These are phyloP conservation scores for Pituophis catenifer DNA, from an alignment of 2,113 vertebrate species.

Conservation along the genomic window DNA sequence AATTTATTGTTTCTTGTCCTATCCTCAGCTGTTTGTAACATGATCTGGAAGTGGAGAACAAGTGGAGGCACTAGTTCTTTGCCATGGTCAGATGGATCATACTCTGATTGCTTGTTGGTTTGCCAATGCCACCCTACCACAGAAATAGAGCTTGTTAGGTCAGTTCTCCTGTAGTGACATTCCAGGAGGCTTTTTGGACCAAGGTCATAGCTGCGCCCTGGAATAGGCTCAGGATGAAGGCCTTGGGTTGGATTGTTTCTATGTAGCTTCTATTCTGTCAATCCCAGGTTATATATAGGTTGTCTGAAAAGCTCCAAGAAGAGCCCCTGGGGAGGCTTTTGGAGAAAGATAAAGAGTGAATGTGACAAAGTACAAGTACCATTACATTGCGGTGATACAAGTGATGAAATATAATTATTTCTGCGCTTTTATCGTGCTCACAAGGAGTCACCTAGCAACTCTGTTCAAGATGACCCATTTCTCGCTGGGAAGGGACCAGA, in stretches of 20 bases:
- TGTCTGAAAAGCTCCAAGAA: background rate
- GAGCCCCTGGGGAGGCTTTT: background rate
- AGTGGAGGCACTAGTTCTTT: background rate
- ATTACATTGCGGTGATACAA: background rate
- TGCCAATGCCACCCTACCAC: background rate
- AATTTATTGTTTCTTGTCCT: too few species aligned
- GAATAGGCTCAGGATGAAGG: background rate
- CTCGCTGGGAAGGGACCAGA: background rate
- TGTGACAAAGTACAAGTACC: background rate
- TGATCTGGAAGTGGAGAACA: background rate
- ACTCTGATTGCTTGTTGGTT: background rate
- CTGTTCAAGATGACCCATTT: background rate
- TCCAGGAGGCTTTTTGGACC: background rate
- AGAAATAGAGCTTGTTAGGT: background rate
- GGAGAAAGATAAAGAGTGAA: background rate
- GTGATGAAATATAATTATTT: background rate
- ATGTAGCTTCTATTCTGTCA: background rate
- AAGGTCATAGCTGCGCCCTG: background rate
- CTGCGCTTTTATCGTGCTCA: background rate
- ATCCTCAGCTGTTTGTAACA: background rate
- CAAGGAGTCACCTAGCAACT: background rate
- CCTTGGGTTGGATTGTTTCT: background rate
- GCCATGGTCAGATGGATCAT: background rate
- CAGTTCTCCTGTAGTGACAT: background rate
- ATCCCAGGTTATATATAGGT: background rate